A percentile compares a stretch with the other conserved stretches of the same genome.
These are phyloP conservation scores for Bibio marci DNA, from an alignment of 2,888 invertebrate species.

Conservation along the genomic window DNA sequence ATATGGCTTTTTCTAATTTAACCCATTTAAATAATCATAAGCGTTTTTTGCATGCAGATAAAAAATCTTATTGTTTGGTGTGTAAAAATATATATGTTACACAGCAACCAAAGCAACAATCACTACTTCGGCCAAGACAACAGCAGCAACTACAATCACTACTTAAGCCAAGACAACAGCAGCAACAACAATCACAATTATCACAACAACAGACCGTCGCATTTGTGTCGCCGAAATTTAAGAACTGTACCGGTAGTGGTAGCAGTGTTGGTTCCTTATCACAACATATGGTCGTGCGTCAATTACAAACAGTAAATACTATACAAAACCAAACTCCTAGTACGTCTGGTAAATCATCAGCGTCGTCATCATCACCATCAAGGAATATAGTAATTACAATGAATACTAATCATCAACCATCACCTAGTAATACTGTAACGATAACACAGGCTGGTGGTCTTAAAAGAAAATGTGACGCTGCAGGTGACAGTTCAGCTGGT, in stretches of 20 bases:
- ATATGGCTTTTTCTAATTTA: conserved; percentile 21
- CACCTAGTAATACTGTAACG: conserved; percentile 41
- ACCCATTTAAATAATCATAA: conserved; percentile 16
- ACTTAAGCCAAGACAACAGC: too few species aligned
- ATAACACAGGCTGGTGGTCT: conserved; percentile 48
- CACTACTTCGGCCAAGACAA: too few species aligned
- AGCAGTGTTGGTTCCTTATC: conserved; percentile 12
- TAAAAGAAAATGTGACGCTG: conserved; percentile 40
- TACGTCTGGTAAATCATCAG: conserved; percentile 27
- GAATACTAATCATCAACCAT: conserved; percentile 28
- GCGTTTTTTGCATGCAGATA: conserved; percentile 32
- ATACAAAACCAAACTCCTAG: conserved; percentile 15
- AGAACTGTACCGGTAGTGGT: conserved; percentile 32
- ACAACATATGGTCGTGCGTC: conserved; percentile 18
- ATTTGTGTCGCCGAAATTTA: conserved; percentile 49
- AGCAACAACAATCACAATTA: conserved; percentile 16
- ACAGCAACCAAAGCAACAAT: too few species aligned
- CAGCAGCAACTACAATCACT: too few species aligned
- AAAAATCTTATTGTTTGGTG: too few species aligned
- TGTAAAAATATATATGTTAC: too few species aligned
- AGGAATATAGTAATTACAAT: conserved; percentile 23
- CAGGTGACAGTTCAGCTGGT: conserved; percentile 33
- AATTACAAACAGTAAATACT: conserved; percentile 13
- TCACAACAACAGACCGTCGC: conserved; percentile 45
- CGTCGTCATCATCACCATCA: conserved; percentile 11